phyloP scores from a whole-genome alignment of 2,113 vertebrate species.

The Azemiops feae region DNA sequence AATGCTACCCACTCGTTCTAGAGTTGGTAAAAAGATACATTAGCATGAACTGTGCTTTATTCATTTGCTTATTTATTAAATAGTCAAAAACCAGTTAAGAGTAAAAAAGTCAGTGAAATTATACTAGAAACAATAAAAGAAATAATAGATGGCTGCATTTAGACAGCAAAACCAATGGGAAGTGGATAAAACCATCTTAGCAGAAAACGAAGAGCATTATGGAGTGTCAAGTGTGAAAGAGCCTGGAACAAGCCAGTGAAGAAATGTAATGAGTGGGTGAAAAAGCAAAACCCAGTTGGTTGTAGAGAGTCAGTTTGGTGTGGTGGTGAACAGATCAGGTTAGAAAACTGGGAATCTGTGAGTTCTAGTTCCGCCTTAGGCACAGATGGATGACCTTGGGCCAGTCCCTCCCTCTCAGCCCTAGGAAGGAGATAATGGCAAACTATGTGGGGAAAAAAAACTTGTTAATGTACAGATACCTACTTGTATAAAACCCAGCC shows the following conservation, averaged over 20 bases:
- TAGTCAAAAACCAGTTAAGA: not conserved
- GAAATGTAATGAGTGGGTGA: not conserved
- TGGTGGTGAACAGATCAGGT: not conserved
- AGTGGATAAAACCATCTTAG: not conserved
- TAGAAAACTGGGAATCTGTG: not conserved
- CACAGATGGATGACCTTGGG: not conserved
- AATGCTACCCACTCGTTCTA: not conserved
- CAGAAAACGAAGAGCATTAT: not conserved
- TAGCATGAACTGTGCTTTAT: not conserved
- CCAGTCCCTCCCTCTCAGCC: not conserved
- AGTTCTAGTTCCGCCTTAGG: not conserved
- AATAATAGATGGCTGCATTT: not conserved
- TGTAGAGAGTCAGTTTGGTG: not conserved
- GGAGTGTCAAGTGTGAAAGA: not conserved
- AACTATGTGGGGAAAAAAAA: not conserved
- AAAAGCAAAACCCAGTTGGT: not conserved
- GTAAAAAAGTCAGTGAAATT: not conserved
- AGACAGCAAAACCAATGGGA: not conserved
- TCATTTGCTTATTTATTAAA: not conserved
- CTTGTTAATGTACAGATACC: conserved; percentile 25
- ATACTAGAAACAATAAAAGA: not conserved
- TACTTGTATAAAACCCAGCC: conserved; percentile 12
- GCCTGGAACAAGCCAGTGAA: not conserved
- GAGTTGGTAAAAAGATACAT: not conserved
- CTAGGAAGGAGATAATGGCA: not conserved